Base-by-base conservation (phyloP, 2,113 vertebrate genomes). In the Heloderma charlesbogerti region DNA sequence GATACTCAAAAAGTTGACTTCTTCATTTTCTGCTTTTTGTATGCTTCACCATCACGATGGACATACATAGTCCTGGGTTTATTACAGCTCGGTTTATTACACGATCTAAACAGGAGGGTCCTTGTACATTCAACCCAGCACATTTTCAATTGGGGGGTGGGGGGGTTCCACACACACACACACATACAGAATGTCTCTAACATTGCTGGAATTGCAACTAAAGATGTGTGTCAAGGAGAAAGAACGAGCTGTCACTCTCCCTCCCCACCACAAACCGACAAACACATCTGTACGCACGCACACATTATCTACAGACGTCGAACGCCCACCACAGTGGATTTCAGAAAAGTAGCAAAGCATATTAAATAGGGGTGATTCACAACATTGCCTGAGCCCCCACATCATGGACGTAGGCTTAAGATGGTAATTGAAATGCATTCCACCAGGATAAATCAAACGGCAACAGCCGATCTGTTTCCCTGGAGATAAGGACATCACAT, bases 371-470 rank as follows among this genome's bases (percentile, higher is more conserved):
- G 8, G 89, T 93, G 93, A 95, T 92, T 95, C 90, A 93, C 95
- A 54, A 13, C 1, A 2, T 69, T 54, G 91, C 74, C 77, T 94
- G 75, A 71, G 20, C 66, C 63, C 69, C 40, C 13, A 4, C 91
- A 71, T 83, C 74, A 31, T 0, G 74, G 67, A 75, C 43, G 67
- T 1, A 86, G 45, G 51, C 45, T 95, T 66, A 93, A 94, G 89
- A 94, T 90, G 93, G 92, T 94, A 94, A 95, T 91, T 95, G 94
- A 92, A 89, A 94, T 91, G 45, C 72, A 83, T 86, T 93, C 13
- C 88, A 88, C 0, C 0, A 37, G 80, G 91, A 86, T 51, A 78
- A 95, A 94, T 95, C 93, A 86, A 87, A 71, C n/a, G 29, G 60
- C 81, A 66, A 79, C 81, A 45, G 81, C 81, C 22, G 63, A 94